Evolutionary conservation across 1,140 invertebrate genomes (phyloP).

Genomic region (Hirudo medicinalis): DNA sequence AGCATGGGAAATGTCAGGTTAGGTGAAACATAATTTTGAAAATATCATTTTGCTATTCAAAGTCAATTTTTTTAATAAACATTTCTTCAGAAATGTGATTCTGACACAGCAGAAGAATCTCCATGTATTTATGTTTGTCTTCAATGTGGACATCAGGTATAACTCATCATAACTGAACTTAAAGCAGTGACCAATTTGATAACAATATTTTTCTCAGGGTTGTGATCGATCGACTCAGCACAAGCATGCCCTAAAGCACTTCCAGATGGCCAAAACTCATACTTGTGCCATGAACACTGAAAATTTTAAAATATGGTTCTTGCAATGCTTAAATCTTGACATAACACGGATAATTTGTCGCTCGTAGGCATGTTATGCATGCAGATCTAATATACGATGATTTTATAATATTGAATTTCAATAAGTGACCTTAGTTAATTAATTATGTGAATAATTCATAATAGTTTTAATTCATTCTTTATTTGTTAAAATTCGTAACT

Average conservation of each 20-base stretch:
- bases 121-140: not conserved
- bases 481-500: too few species aligned
- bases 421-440: not conserved
- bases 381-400: not conserved
- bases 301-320: not conserved
- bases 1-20: too few species aligned
- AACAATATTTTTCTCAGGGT: constrained; percentile 39
- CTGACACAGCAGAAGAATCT: not conserved
- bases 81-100: too few species aligned
- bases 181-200: not conserved
- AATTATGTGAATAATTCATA: not conserved
- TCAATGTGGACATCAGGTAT: constrained; percentile 3
- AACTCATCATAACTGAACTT: not conserved
- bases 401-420: not conserved
- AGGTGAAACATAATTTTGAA: too few species aligned
- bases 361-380: not conserved
- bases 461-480: not conserved
- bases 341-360: not conserved
- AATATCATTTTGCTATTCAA: too few species aligned
- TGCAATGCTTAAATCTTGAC: not conserved
- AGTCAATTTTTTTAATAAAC: too few species aligned
- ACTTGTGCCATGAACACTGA: not conserved
- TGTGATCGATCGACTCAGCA: constrained; percentile 56
- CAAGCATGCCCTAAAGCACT: constrained; percentile 63
- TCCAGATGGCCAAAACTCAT: constrained; percentile 58